Percentiles rank a stretch among this genome's conserved stretches.
These are phyloP conservation scores for Scrobipalpa atriplicella DNA, from an alignment of 2,888 invertebrate genomes.

Conservation along the genomic window DNA sequence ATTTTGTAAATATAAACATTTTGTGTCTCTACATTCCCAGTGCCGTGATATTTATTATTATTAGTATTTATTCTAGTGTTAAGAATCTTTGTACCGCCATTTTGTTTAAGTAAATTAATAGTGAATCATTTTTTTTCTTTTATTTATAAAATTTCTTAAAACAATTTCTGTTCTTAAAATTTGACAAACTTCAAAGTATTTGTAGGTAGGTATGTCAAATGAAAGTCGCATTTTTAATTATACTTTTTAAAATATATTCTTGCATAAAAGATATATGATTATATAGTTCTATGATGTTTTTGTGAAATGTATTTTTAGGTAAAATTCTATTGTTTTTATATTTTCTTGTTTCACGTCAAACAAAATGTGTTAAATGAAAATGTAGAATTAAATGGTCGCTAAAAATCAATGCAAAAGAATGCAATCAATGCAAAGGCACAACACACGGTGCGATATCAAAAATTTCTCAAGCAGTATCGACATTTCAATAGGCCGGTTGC, in stretches of 20 bases:
- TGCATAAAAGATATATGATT: no score
- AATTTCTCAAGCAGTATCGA: slow-evolving; percentile 41
- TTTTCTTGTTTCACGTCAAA: no score
- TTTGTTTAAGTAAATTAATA: slow-evolving; percentile 42
- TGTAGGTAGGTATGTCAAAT: no score
- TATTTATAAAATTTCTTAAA: not conserved
- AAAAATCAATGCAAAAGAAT: not conserved
- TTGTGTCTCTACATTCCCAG: slow-evolving; percentile 45
- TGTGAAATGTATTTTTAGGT: no score
- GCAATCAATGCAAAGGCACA: slow-evolving; percentile 25
- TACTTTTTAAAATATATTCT: no score
- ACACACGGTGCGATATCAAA: slow-evolving; percentile 38
- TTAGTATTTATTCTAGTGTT: slow-evolving; percentile 65
- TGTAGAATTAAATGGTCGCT: no score
- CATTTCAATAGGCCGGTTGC: slow-evolving; percentile 47
- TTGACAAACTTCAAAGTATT: no score
- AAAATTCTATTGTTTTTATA: no score
- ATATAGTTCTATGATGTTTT: no score
- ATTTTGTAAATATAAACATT: slow-evolving; percentile 3
- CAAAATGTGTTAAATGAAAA: no score
- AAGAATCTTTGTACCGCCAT: slow-evolving; percentile 54
- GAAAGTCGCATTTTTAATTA: no score
- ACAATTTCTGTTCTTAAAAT: no score
- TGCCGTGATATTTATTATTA: slow-evolving; percentile 59
- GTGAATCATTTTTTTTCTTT: slow-evolving; percentile 29